These are phyloP conservation scores for Alosa alosa DNA, from an alignment of 2,113 vertebrate genomes.

Conservation along the genomic window DNA sequence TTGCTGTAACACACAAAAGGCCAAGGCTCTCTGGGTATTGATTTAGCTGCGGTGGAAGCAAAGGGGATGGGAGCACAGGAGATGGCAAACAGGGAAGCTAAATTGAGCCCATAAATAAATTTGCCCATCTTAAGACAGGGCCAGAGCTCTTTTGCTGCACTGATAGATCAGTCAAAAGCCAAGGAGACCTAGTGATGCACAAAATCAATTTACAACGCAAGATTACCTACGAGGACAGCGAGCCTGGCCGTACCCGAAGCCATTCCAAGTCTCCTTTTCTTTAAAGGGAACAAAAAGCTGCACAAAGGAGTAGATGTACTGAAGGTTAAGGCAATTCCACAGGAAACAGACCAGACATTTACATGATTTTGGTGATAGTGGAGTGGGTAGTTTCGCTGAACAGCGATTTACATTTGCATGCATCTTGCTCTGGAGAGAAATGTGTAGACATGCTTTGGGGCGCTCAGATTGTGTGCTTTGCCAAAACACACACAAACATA, in stretches of 20 bases:
- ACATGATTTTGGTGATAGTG: background rate
- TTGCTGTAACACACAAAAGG: background rate
- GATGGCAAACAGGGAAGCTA: background rate
- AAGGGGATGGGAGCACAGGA: background rate
- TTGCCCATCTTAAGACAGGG: background rate
- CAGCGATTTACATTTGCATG: background rate
- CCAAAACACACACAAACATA: conserved; percentile 1
- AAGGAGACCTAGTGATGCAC: background rate
- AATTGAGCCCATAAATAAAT: conserved; percentile 20
- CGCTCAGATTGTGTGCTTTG: conserved; percentile 6
- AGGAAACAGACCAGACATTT: background rate
- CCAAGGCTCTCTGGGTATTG: background rate
- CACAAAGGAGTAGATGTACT: background rate
- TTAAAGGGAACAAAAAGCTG: background rate
- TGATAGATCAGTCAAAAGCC: background rate
- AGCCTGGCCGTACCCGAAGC: background rate
- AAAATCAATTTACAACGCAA: conserved; percentile 19
- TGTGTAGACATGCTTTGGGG: background rate
- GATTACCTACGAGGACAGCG: conserved; percentile 22
- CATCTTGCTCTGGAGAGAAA: background rate
- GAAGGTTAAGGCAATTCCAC: background rate
- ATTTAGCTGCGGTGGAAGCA: background rate
- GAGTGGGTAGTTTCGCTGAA: background rate
- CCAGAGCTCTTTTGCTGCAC: background rate
- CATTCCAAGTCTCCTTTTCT: background rate